Evolutionary conservation across 2,797 vertebrate species (phyloP).

Genomic region (Microcaecilia unicolor): DNA sequence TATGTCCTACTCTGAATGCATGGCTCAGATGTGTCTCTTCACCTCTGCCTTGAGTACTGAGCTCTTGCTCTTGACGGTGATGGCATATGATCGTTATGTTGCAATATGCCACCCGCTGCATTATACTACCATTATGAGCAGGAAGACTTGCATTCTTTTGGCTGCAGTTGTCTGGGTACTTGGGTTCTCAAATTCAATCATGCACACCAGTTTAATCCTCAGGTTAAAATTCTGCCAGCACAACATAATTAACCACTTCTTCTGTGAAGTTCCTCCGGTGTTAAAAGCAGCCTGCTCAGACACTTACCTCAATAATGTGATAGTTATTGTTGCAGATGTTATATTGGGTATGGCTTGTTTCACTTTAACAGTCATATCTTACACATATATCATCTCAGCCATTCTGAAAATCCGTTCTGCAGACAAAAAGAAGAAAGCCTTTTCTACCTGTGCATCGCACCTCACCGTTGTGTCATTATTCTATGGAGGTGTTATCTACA

Average conservation of each 20-base stretch:
- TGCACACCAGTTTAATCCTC: slow-evolving; percentile 3
- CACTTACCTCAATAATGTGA: slow-evolving; percentile 2
- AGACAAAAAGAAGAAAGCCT: too few species aligned
- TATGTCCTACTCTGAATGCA: slow-evolving; percentile 5
- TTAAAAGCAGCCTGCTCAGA: slow-evolving; percentile 12
- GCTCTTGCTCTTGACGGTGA: too few species aligned
- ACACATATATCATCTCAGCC: too few species aligned
- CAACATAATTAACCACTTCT: slow-evolving; percentile 5
- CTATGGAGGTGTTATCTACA: too few species aligned
- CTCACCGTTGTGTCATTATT: too few species aligned
- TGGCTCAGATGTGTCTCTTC: slow-evolving; percentile 3
- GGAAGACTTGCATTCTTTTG: too few species aligned
- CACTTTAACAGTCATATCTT: slow-evolving; percentile 4
- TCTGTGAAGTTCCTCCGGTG: slow-evolving; percentile 14
- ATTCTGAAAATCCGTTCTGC: too few species aligned
- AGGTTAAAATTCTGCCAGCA: slow-evolving; percentile 1
- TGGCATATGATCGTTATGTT: too few species aligned
- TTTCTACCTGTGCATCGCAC: too few species aligned
- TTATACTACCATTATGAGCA: too few species aligned
- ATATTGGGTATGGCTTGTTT: slow-evolving; percentile 6
- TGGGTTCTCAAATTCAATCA: slow-evolving; percentile 1
- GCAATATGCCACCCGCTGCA: too few species aligned
- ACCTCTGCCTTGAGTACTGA: background rate
- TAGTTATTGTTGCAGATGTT: slow-evolving; percentile 7
- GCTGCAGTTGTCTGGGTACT: background rate